These are phyloP conservation scores for Tricholaema leucomelas DNA, from an alignment of 2,113 vertebrate genomes.

Conservation along the genomic window DNA sequence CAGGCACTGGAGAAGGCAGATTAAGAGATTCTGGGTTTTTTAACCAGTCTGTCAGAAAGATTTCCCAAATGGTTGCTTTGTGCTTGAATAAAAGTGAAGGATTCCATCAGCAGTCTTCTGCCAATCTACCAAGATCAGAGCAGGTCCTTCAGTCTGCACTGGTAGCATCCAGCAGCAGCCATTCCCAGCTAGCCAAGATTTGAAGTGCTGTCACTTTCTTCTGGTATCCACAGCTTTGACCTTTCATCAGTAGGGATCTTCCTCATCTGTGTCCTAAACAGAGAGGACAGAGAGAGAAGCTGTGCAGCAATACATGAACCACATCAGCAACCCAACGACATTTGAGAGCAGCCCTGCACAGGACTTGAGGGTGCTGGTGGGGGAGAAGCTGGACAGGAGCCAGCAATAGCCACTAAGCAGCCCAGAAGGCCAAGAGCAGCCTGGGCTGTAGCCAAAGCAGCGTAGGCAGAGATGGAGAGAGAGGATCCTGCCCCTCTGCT, in stretches of 20 bases:
- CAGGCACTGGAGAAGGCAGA: background rate
- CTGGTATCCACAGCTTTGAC: background rate
- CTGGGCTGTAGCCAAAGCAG: too few species aligned
- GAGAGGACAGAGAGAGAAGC: background rate
- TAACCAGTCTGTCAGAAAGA: background rate
- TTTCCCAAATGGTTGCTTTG: background rate
- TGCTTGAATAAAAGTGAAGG: background rate
- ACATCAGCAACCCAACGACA: background rate
- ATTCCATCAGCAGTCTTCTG: background rate
- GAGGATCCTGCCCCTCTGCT: too few species aligned
- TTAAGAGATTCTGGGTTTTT: background rate
- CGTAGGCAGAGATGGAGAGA: too few species aligned
- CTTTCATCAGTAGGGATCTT: conserved; percentile 65
- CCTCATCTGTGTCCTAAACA: conserved; percentile 72
- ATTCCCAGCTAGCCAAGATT: background rate
- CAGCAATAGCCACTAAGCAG: too few species aligned
- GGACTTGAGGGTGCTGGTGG: too few species aligned
- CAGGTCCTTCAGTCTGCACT: background rate
- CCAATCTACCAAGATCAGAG: background rate
- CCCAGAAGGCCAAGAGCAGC: too few species aligned
- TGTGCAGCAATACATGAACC: accelerated
- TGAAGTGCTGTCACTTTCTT: background rate
- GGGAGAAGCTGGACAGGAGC: too few species aligned
- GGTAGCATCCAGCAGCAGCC: background rate
- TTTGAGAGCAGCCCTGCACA: too few species aligned